A percentile compares a stretch with the other conserved stretches of the same genome.
Evolutionary conservation across 1,140 invertebrate genomes (phyloP).

Genomic region (Charaxes varanes): DNA sequence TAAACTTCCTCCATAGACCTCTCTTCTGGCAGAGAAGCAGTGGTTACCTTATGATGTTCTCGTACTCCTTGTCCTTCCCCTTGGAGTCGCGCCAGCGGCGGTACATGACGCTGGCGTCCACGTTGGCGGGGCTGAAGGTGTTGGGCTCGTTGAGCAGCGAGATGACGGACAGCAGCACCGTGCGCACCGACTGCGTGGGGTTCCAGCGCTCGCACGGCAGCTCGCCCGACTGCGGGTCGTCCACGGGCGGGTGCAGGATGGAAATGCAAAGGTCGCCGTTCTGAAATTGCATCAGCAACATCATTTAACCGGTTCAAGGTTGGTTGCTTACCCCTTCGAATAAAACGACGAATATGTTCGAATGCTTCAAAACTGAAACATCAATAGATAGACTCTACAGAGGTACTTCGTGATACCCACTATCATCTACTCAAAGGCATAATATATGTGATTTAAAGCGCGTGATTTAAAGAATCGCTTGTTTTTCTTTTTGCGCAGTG

Average conservation of each 20-base stretch:
- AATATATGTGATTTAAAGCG: neutral
- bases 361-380: no score
- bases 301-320: no score
- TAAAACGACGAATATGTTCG: no score
- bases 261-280: conserved; percentile 99
- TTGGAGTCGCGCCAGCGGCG: conserved; percentile 98
- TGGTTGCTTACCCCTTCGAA: no score
- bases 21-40: no score
- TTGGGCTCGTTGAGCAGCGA: conserved; percentile 99
- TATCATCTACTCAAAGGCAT: no score
- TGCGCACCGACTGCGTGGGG: conserved; percentile 99
- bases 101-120: conserved; percentile 99
- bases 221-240: conserved; percentile 99
- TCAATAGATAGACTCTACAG: no score
- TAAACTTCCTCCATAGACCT: no score
- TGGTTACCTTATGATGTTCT: conserved; percentile 98
- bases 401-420: no score
- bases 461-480: no score
- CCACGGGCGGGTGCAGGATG: conserved; percentile 98
- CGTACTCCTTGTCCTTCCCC: conserved; percentile 99
- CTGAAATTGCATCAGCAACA: no score
- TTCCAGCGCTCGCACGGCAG: conserved; percentile 99
- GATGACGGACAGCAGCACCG: conserved; percentile 98
- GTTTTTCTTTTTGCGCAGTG: no score
- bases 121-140: conserved; percentile 99